These are phyloP conservation scores for Spicauda simplicius DNA, from an alignment of 2,888 invertebrate genomes.

Conservation along the genomic window DNA sequence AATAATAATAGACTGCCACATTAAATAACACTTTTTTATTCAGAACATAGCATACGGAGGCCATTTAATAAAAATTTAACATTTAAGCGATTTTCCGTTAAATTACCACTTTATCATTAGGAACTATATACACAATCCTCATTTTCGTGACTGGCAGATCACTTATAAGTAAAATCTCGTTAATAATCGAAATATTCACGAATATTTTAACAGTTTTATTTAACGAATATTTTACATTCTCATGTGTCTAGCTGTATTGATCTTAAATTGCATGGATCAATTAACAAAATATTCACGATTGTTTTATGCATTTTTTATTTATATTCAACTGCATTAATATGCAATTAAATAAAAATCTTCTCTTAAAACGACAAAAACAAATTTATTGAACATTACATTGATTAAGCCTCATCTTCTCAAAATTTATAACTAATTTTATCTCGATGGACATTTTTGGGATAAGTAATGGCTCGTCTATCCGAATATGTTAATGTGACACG, in stretches of 20 bases:
- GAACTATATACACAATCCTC: not conserved
- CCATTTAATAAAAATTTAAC: not conserved
- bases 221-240: too few relatives aligned
- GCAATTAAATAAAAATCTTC: not conserved
- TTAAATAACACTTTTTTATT: not conserved
- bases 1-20: not conserved
- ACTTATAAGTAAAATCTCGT: too few relatives aligned
- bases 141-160: too few relatives aligned
- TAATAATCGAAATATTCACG: too few relatives aligned
- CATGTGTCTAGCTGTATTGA: too few relatives aligned
- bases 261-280: too few relatives aligned
- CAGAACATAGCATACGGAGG: not conserved
- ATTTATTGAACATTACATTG: not conserved
- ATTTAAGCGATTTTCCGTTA: constrained; percentile 3
- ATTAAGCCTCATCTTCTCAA: not conserved
- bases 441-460: not conserved
- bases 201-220: too few relatives aligned
- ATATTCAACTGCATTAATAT: too few relatives aligned
- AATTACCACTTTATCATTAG: not conserved
- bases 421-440: not conserved
- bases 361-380: not conserved
- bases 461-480: not conserved
- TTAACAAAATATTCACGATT: too few relatives aligned
- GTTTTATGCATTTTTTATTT: too few relatives aligned
- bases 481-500: not conserved